Conservation (phyloP, 92 coral and sea anemone genomes). For the Porites rus region DNA sequence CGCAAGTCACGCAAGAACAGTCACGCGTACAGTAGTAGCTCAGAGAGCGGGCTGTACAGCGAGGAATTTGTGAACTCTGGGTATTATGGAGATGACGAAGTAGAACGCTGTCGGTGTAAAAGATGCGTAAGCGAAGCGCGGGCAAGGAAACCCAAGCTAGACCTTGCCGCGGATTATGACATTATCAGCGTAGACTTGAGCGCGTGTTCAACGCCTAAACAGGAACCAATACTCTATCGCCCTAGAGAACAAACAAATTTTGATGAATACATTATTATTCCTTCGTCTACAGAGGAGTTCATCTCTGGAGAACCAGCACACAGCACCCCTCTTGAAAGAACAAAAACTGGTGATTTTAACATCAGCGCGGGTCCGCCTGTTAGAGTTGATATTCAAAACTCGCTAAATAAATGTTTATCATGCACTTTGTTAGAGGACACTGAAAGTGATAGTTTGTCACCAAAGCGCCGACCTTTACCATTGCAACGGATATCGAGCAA, state of each 20-base stretch:
- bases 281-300: constrained; percentile 85
- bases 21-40: constrained; percentile 55
- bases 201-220: constrained; percentile 32
- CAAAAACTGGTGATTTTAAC: neutral
- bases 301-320: constrained; percentile 67
- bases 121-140: constrained; percentile 54
- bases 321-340: constrained; percentile 37
- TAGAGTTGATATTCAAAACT: constrained; percentile 1
- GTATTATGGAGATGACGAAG: constrained; percentile 94
- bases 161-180: constrained; percentile 72
- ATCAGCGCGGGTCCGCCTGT: neutral
- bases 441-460: neutral
- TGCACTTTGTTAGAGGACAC: constrained; percentile 41
- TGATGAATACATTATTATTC: constrained; percentile 83
- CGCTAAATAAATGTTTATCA: constrained; percentile 16
- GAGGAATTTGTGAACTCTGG: constrained; percentile 85
- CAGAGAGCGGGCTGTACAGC: constrained; percentile 81
- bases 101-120: constrained; percentile 76
- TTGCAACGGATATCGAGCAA: constrained; percentile 15
- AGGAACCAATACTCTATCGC: neutral
- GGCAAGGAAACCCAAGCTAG: constrained; percentile 35
- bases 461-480: neutral
- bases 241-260: constrained; percentile 36
- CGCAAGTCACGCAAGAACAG: constrained; percentile 51
- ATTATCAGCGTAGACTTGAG: constrained; percentile 78